Conservation (phyloP, 2,888 invertebrate genomes). For the Aleiodes testaceus region DNA sequence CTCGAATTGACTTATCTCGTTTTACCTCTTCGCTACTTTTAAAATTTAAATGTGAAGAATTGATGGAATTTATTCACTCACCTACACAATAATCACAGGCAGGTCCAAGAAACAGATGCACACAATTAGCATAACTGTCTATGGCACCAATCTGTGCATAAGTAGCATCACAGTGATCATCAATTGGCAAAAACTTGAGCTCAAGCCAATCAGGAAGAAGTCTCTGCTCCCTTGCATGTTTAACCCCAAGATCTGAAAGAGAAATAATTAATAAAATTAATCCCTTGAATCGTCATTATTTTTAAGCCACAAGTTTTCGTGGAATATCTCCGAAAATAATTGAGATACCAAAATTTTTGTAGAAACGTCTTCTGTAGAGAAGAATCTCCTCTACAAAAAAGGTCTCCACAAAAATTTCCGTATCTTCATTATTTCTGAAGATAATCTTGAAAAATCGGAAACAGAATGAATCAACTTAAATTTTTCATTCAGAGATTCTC, state of each 20-base stretch:
- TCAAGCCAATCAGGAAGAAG: constrained; percentile 77
- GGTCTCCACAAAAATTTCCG: not conserved
- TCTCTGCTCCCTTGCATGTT: constrained; percentile 74
- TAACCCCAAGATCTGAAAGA: constrained; percentile 77
- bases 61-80: constrained; percentile 73
- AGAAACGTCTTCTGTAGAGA: not conserved
- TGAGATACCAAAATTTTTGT: not conserved
- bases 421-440: not conserved
- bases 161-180: constrained; percentile 84
- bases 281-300: too few species aligned
- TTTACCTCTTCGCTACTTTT: not conserved
- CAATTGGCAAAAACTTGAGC: constrained; percentile 78
- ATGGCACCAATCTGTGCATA: constrained; percentile 83
- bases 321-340: too few species aligned
- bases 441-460: not conserved
- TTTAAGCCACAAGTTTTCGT: too few species aligned
- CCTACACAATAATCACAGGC: constrained; percentile 88
- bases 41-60: not conserved
- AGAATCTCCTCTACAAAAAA: not conserved
- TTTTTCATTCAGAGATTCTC: too few species aligned
- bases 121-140: constrained; percentile 82
- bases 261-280: constrained; percentile 12
- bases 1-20: not conserved
- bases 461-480: too few species aligned
- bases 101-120: constrained; percentile 86